phyloP scores from a whole-genome alignment of 2,888 invertebrate species.

The Cepaea hortensis region DNA sequence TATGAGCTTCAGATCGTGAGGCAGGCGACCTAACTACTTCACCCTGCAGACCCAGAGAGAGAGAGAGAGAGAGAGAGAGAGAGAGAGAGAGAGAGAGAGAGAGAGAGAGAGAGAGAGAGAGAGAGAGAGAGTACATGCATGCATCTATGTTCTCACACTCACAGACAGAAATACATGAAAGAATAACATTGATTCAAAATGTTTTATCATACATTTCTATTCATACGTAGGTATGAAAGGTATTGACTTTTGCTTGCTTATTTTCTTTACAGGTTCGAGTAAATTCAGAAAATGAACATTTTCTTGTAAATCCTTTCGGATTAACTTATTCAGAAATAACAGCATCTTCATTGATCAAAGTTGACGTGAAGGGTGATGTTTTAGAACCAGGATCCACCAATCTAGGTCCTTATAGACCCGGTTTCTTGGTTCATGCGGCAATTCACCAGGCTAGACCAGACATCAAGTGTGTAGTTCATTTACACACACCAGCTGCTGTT shows the following conservation, averaged over 20 bases:
- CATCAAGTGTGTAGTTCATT: constrained; percentile 95
- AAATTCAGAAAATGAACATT: constrained; percentile 95
- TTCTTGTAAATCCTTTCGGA: constrained; percentile 96
- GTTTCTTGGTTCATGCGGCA: constrained; percentile 94
- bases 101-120: not conserved
- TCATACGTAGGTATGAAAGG: too few relatives aligned
- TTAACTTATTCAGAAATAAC: constrained; percentile 90
- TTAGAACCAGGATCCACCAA: constrained; percentile 89
- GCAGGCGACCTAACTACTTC: not conserved
- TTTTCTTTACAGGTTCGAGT: constrained; percentile 83
- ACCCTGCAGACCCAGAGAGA: not conserved
- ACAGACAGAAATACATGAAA: too few relatives aligned
- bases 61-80: not conserved
- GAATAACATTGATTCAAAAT: too few relatives aligned
- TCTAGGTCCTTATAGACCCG: constrained; percentile 87
- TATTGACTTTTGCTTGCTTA: too few relatives aligned
- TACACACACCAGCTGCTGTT: constrained; percentile 91
- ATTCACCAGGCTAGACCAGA: constrained; percentile 98
- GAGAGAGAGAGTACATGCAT: not conserved
- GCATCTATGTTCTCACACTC: too few relatives aligned
- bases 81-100: not conserved
- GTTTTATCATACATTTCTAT: too few relatives aligned
- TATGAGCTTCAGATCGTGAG: too few relatives aligned
- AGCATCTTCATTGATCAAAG: constrained; percentile 69
- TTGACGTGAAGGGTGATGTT: constrained; percentile 78